Conservation (phyloP, 35 echinoderm and acorn worm genomes). For the Ophioderma brevispina region DNA sequence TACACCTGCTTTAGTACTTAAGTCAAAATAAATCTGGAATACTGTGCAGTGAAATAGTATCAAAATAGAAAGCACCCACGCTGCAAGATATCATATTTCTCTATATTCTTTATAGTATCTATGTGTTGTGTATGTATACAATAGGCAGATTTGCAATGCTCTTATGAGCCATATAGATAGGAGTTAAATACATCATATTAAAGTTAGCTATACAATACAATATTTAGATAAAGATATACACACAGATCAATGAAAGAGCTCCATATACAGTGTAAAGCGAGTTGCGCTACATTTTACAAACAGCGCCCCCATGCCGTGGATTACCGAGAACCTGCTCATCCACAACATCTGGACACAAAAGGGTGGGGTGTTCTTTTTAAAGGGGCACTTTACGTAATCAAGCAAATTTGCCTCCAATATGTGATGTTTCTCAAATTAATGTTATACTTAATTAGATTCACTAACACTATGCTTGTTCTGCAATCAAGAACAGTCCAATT, state of each 20-base stretch:
- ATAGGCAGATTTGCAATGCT: conserved; percentile 1
- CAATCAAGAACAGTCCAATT: no score
- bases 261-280: conserved; percentile 13
- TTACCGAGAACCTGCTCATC: not conserved
- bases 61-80: conserved; percentile 2
- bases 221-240: conserved; percentile 8
- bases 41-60: not conserved
- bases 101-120: not conserved
- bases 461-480: no score
- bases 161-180: not conserved
- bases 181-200: conserved; percentile 7
- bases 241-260: not conserved
- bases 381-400: not conserved
- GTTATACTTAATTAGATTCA: no score
- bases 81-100: not conserved
- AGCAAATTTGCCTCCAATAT: no score
- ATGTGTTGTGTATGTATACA: conserved; percentile 11
- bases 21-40: conserved; percentile 5
- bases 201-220: conserved; percentile 11
- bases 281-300: not conserved
- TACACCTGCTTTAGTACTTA: not conserved
- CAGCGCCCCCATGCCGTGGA: not conserved
- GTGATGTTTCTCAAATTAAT: no score
- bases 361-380: not conserved
- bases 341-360: not conserved